phyloP scores from a whole-genome alignment of 2,113 vertebrate species.

The Pseudorhombus dupliciocellatus region DNA sequence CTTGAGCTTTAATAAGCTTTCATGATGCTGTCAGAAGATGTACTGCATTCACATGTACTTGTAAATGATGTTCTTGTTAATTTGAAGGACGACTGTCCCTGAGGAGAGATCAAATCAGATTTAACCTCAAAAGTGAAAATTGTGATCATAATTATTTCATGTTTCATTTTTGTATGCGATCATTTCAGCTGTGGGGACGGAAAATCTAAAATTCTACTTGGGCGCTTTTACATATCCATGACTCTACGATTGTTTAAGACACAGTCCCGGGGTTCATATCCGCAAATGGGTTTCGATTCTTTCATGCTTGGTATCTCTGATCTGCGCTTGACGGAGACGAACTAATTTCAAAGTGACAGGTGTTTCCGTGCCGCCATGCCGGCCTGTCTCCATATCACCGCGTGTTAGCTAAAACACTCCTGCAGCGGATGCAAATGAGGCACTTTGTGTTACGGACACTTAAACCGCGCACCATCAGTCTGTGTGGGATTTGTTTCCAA shows the following conservation, averaged over 20 bases:
- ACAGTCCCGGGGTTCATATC: too few relatives aligned
- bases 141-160: too few relatives aligned
- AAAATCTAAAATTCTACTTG: too few relatives aligned
- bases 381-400: conserved; percentile 20
- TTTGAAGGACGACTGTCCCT: too few relatives aligned
- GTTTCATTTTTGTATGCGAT: too few relatives aligned
- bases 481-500: conserved; percentile 57
- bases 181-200: too few relatives aligned
- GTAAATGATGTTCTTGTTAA: too few relatives aligned
- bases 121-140: too few relatives aligned
- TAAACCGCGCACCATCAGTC: conserved; percentile 25
- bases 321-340: conserved; percentile 37
- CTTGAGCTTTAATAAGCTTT: not conserved
- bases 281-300: conserved; percentile 2
- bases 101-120: too few relatives aligned
- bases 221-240: too few relatives aligned
- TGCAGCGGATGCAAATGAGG: conserved; percentile 52
- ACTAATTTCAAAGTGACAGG: conserved; percentile 45
- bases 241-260: too few relatives aligned
- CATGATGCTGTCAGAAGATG: too few relatives aligned
- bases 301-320: conserved; percentile 31
- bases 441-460: conserved; percentile 16
- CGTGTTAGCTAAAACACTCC: conserved; percentile 34
- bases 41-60: not conserved
- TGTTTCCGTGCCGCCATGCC: conserved; percentile 16